These are phyloP conservation scores for Bubo blakistoni DNA, from an alignment of 2,113 vertebrate genomes.

Conservation along the genomic window DNA sequence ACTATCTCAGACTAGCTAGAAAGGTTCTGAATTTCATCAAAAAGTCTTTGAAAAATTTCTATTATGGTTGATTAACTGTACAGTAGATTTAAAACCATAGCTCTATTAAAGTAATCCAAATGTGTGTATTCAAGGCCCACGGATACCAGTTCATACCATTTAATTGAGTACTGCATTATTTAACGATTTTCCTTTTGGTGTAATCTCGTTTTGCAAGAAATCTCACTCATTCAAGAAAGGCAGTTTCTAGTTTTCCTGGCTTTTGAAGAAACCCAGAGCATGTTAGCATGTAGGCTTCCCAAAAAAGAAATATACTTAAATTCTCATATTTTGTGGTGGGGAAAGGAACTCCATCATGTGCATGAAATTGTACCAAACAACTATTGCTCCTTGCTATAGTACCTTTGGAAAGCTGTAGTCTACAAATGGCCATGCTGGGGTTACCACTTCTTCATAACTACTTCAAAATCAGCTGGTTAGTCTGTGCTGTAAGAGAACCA, in stretches of 20 bases:
- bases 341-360: background rate
- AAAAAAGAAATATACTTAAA: background rate
- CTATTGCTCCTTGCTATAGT: background rate
- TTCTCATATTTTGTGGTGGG: background rate
- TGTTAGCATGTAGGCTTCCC: background rate
- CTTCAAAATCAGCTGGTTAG: background rate
- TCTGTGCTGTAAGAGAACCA: background rate
- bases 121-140: background rate
- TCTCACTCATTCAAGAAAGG: background rate
- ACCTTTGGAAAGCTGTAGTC: background rate
- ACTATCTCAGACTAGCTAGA: background rate
- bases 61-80: background rate
- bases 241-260: background rate
- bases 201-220: background rate
- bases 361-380: background rate
- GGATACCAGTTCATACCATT: background rate
- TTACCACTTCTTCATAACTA: background rate
- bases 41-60: background rate
- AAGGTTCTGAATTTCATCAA: background rate
- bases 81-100: background rate
- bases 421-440: background rate
- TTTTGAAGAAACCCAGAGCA: background rate
- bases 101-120: background rate
- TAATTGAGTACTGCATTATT: background rate
- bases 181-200: background rate